Percentiles rank a stretch among this genome's conserved stretches.
Evolutionary conservation across 2,888 invertebrate species (phyloP).

Genomic region (Sthenelais limicola): DNA sequence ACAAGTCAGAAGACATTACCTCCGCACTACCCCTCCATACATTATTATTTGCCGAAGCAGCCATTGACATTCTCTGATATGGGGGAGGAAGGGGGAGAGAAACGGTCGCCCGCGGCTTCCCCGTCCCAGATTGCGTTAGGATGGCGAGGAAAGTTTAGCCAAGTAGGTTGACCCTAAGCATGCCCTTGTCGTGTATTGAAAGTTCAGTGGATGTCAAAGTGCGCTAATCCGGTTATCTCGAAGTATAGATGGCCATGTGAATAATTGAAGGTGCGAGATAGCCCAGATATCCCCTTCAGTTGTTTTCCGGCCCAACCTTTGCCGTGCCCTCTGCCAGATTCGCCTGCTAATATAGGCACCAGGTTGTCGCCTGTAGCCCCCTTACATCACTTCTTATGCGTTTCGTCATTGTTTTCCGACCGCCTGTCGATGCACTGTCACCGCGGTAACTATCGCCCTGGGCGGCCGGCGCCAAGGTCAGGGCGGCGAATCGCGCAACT

Average conservation of each 20-base stretch:
- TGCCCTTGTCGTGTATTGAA: constrained; percentile 19
- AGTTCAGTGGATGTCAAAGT: constrained; percentile 28
- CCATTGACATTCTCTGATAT: constrained; percentile 28
- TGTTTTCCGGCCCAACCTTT: not conserved
- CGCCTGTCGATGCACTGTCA: constrained; percentile 29
- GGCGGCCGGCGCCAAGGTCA: constrained; percentile 13
- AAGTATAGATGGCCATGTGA: constrained; percentile 33
- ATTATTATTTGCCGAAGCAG: too few relatives aligned
- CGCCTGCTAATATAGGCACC: constrained; percentile 9
- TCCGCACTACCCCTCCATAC: too few relatives aligned
- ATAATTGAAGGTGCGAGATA: constrained; percentile 27
- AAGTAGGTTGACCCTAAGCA: not conserved
- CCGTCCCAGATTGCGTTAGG: not conserved
- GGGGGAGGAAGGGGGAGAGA: too few relatives aligned
- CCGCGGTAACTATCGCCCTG: not conserved
- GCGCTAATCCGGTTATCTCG: constrained; percentile 9
- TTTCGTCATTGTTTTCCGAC: constrained; percentile 28
- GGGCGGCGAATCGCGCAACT: constrained; percentile 1
- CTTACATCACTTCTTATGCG: constrained; percentile 29
- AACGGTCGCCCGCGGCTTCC: constrained; percentile 4
- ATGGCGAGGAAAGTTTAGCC: not conserved
- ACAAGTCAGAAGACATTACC: too few relatives aligned
- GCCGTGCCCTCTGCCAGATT: not conserved
- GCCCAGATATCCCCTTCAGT: not conserved
- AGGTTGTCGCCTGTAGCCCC: constrained; percentile 1